Percentiles rank a stretch among this genome's conserved stretches.
phyloP scores from a whole-genome alignment of 1,140 invertebrate species.

The Psilanteris sp. region DNA sequence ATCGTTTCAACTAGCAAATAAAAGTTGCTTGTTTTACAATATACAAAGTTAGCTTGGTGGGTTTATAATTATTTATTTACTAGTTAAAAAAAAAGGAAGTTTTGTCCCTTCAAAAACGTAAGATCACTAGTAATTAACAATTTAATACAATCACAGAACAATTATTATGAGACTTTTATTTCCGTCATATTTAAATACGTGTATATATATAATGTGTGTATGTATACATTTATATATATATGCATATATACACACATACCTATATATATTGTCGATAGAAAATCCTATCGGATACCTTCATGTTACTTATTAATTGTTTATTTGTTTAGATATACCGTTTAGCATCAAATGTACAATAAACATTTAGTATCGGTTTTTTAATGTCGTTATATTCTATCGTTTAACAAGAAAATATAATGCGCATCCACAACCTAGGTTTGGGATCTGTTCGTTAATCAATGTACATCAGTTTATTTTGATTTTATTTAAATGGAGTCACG shows the following conservation, averaged over 20 bases:
- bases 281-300: slow-evolving; percentile 29
- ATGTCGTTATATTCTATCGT: slow-evolving; percentile 19
- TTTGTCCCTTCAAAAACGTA: slow-evolving; percentile 16
- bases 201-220: slow-evolving; percentile 22
- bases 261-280: slow-evolving; percentile 37
- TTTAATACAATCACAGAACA: slow-evolving; percentile 37
- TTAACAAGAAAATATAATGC: slow-evolving; percentile 40
- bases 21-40: too few relatives aligned
- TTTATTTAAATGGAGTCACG: background rate
- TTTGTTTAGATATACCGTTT: slow-evolving; percentile 30
- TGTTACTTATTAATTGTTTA: slow-evolving; percentile 15
- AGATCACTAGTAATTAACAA: slow-evolving; percentile 24
- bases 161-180: slow-evolving; percentile 29
- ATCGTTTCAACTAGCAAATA: background rate
- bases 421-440: slow-evolving; percentile 7
- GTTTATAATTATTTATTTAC: too few relatives aligned
- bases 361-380: slow-evolving; percentile 31
- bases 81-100: background rate
- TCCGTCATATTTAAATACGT: slow-evolving; percentile 27
- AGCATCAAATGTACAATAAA: slow-evolving; percentile 37
- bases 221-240: slow-evolving; percentile 21
- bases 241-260: slow-evolving; percentile 9
- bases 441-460: slow-evolving; percentile 9
- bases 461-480: slow-evolving; percentile 17
- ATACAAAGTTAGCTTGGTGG: too few relatives aligned